Percentiles rank a stretch among this genome's conserved stretches.
Conservation (phyloP, 2,888 invertebrate species). For the Dryococelus australis region DNA sequence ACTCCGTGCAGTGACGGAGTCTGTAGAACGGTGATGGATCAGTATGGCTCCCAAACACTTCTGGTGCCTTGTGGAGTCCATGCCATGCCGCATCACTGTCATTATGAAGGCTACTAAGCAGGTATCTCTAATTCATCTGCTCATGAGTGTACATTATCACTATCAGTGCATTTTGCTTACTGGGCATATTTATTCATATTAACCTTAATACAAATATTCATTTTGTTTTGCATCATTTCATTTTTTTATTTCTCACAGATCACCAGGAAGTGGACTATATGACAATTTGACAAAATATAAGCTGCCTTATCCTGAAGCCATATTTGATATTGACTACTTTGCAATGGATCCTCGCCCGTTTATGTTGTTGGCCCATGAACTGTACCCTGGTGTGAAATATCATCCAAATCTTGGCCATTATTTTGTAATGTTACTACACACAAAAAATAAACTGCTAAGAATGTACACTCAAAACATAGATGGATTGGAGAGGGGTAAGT, state of each 20-base stretch:
- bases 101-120: too few relatives aligned
- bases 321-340: constrained; percentile 60
- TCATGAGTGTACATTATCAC: too few relatives aligned
- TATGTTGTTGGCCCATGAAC: constrained; percentile 58
- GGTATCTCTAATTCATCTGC: too few relatives aligned
- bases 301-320: constrained; percentile 59
- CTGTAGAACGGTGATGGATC: too few relatives aligned
- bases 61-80: too few relatives aligned
- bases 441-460: constrained; percentile 56
- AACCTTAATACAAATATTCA: too few relatives aligned
- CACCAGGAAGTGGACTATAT: constrained; percentile 59
- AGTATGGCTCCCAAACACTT: too few relatives aligned
- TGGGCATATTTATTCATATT: too few relatives aligned
- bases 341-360: constrained; percentile 57
- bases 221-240: too few relatives aligned
- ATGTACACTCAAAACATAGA: constrained; percentile 60
- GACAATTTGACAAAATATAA: constrained; percentile 58
- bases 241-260: constrained; percentile 49
- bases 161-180: too few relatives aligned
- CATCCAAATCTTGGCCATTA: constrained; percentile 59
- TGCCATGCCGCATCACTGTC: too few relatives aligned
- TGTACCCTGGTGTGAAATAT: constrained; percentile 57
- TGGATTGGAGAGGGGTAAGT: constrained; percentile 47
- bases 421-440: constrained; percentile 56
- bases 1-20: too few relatives aligned